Conservation (phyloP, 2,797 vertebrate species). For the Botia almorhae region DNA sequence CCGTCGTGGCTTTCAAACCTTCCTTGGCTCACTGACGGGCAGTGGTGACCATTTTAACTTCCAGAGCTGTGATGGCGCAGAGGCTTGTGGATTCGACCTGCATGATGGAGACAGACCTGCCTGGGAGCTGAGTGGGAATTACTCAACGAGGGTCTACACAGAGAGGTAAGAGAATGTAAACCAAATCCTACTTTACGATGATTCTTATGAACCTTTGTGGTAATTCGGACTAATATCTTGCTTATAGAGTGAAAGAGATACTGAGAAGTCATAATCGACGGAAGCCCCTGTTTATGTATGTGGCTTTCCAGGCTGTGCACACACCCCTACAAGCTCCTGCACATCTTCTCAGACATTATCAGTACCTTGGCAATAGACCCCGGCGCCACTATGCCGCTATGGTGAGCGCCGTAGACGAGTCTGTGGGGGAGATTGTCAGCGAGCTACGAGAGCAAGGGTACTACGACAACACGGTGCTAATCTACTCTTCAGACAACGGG, state of each 20-base stretch:
- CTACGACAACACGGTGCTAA: slow-evolving; percentile 87
- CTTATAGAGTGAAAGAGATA: slow-evolving; percentile 84
- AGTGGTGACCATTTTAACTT: slow-evolving; percentile 95
- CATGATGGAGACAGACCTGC: slow-evolving; percentile 89
- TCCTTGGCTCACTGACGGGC: slow-evolving; percentile 91
- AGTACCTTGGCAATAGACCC: slow-evolving; percentile 82
- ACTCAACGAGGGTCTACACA: slow-evolving; percentile 91
- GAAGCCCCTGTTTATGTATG: slow-evolving; percentile 87
- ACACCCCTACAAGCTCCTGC: slow-evolving; percentile 87
- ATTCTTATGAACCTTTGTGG: background rate
- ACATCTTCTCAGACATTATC: slow-evolving; percentile 81
- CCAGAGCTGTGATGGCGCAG: slow-evolving; percentile 90
- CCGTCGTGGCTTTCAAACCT: slow-evolving; percentile 89
- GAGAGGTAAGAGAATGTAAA: slow-evolving; percentile 66
- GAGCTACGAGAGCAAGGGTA: slow-evolving; percentile 82
- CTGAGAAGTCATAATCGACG: slow-evolving; percentile 81
- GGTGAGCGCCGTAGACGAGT: slow-evolving; percentile 90
- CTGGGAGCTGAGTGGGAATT: slow-evolving; percentile 89
- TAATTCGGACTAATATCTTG: slow-evolving; percentile 28
- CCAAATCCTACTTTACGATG: background rate
- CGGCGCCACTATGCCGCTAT: slow-evolving; percentile 88
- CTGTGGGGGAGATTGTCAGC: slow-evolving; percentile 83
- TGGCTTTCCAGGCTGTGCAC: slow-evolving; percentile 92
- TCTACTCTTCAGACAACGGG: slow-evolving; percentile 94
- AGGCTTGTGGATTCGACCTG: slow-evolving; percentile 92